Evolutionary conservation across 2,113 vertebrate genomes (phyloP).

Genomic region (Macrotus californicus): DNA sequence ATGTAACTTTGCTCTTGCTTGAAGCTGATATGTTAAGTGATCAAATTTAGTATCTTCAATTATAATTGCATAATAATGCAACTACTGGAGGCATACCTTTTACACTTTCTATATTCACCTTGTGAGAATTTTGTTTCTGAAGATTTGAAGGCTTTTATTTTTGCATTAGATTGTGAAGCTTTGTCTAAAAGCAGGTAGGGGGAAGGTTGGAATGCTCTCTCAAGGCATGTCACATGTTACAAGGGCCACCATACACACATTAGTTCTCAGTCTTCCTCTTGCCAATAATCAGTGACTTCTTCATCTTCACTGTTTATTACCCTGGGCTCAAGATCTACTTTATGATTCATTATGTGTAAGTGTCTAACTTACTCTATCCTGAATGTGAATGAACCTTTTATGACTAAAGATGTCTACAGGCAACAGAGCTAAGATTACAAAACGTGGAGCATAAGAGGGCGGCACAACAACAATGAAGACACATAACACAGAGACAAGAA

Average conservation of each 20-base stretch:
- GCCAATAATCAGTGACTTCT: neutral
- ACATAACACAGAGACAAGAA: neutral
- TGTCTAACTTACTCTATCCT: neutral
- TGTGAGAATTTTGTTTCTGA: neutral
- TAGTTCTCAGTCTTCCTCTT: neutral
- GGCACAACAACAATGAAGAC: neutral
- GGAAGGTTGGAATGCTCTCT: neutral
- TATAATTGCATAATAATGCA: neutral
- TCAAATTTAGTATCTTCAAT: neutral
- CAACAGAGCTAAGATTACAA: neutral
- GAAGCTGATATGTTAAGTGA: neutral
- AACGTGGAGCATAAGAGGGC: neutral
- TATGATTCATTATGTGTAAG: neutral
- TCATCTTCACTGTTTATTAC: neutral
- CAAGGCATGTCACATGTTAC: no score
- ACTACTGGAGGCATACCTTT: neutral
- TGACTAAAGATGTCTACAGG: neutral
- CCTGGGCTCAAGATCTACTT: neutral
- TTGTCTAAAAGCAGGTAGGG: neutral
- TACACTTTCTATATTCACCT: neutral
- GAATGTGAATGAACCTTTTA: neutral
- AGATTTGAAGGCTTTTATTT: neutral
- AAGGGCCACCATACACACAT: neutral
- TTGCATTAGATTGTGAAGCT: neutral
- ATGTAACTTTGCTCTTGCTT: neutral